Base-by-base conservation (phyloP, 2,888 invertebrate species). In the Germaria angustata region DNA sequence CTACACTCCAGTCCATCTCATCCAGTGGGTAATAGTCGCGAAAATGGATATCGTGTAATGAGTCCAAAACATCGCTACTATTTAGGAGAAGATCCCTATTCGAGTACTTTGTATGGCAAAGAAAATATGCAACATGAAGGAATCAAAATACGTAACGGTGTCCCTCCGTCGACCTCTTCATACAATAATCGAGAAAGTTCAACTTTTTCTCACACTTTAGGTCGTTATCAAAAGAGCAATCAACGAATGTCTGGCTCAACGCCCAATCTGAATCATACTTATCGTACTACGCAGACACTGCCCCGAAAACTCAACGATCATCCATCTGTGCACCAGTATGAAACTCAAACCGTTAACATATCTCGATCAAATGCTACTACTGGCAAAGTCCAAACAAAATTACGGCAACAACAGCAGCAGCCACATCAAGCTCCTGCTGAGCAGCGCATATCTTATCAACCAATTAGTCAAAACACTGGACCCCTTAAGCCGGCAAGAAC, bases 81-180 rank as follows among this genome's bases (percentile, higher is more conserved):
- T 91, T 93, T 96, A 85, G 96, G 96, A 44, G 96, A 96, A 92
- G 96, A 96, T 92, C 96, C 96, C 32, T 96, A 96, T 90, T 95
- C 95, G 76, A 94, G 94, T 24, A 95, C 95, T 91, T 95, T 96
- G 89, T 96, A 95, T 91, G 96, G 96, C 84, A 94, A 95, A 87
- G 96, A 96, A 91, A 95, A 95, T 91, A 95, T 96, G 89, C 96
- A n/a, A n/a, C n/a, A 96, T 92, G 95, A 95, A 63, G 85, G 51
- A 11, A 9, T 46, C 1, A 82, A 83, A 51, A 17, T 72, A 22
- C 83, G 80, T 3, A 83, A 83, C 41, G 80, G 80, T 6, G 71
- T 39, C 7, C 28, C 71, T 46, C 81, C 77, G 9, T 79, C 80
- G 55, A 51, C 80, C 34, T 20, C 71, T 22, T 17, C 65, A 5